Evolutionary conservation across 1,140 invertebrate species (phyloP), one percentile per base, ranked within the genome.

Genomic region (Euborellia annulipes): DNA sequence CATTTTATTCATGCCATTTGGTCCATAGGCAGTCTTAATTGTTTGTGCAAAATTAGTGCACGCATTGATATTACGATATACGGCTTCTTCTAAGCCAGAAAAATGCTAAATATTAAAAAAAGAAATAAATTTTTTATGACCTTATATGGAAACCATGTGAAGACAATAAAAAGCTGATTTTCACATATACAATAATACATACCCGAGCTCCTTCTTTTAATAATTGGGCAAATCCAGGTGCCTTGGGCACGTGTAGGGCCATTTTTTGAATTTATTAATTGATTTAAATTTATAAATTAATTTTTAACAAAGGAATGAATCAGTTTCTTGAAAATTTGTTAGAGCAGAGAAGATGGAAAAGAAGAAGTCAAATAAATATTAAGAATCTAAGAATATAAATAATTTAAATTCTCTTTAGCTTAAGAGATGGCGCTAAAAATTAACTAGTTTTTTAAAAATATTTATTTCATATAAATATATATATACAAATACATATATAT

Each of bases 1-100:
- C 83, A 99, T 97, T 72, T 99, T 99, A 62, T 98, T 98, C 82
- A 97, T 93, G 16, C 94, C 94, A 76, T 83, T 93, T n/a, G 95
- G 96, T 1, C 95, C 96, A 69, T 94, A 98, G 9, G 92, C 87
- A 23, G 93, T 89, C 47, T 82, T 78, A 3, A 97, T 79, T 49
- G 89, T 93, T 55, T 86, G 78, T 13, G 90, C 76, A 56, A 99
- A 86, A 60, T 96, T 82, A 63, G 91, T 91, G 64, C 93, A 98
- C 17, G 94, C 94, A 55, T 76, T 79, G 52, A 98, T 97, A 60
- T 98, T 98, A 40, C 92, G 73, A 58, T 80, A 86, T 0, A 98
- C 89, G 9, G 94, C 91, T 76, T 99, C 95, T 68, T 99, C 95
- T 21, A 98, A 65, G 19, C 96, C 96, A 58, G 85, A 85, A 62